phyloP scores from a whole-genome alignment of 2,888 invertebrate genomes.

The Caenorhabditis drosophilae region DNA sequence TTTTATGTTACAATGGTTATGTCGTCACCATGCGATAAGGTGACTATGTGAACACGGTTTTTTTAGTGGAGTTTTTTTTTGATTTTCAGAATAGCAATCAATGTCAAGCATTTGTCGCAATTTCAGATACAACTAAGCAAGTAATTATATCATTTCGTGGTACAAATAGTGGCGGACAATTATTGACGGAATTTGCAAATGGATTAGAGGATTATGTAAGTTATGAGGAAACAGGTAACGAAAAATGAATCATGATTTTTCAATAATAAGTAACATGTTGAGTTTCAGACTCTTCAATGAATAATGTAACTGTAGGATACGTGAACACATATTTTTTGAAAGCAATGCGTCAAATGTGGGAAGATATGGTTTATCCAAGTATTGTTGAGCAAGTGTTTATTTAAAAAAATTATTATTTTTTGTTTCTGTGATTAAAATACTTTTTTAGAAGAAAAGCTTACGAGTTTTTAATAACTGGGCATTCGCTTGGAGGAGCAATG shows the following conservation, averaged over 20 bases:
- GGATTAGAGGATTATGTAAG: slow-evolving; percentile 39
- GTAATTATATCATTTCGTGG: slow-evolving; percentile 45
- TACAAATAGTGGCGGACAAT: slow-evolving; percentile 40
- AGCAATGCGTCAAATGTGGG: slow-evolving; percentile 47
- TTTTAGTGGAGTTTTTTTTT: background rate
- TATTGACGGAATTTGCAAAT: slow-evolving; percentile 39
- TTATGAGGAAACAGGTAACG: slow-evolving; percentile 37
- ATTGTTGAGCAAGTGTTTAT: slow-evolving; percentile 9
- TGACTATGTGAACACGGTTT: slow-evolving; percentile 7
- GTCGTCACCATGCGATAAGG: slow-evolving; percentile 51
- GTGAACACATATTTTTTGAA: slow-evolving; percentile 45
- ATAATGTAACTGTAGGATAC: slow-evolving; percentile 28
- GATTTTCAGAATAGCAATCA: slow-evolving; percentile 38
- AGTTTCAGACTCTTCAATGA: slow-evolving; percentile 33
- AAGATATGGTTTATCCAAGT: slow-evolving; percentile 41
- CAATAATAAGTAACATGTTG: background rate
- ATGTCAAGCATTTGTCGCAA: slow-evolving; percentile 43
- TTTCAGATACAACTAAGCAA: slow-evolving; percentile 34
- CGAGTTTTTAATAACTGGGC: slow-evolving; percentile 40
- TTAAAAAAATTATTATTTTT: background rate
- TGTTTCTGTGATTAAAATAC: background rate
- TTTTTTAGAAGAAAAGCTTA: slow-evolving; percentile 36
- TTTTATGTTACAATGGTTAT: slow-evolving; percentile 39
- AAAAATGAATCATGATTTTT: background rate
- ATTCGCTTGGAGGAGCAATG: slow-evolving; percentile 50